Evolutionary conservation across 2,888 invertebrate species (phyloP), one percentile per base, ranked within the genome.

Genomic region (Drosophila affinis): DNA sequence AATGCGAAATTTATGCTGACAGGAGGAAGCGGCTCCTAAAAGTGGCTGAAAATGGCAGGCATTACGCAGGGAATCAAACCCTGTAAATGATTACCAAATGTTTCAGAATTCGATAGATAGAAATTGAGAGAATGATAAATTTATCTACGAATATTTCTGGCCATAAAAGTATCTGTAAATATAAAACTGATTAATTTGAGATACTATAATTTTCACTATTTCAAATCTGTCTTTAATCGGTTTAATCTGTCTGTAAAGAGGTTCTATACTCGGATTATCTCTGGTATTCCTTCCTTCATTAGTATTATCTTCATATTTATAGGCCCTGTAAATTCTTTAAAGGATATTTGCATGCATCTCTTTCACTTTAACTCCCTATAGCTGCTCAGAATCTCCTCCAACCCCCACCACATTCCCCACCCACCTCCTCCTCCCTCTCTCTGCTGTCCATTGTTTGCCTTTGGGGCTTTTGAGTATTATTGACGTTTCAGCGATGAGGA

Each of bases 381-480:
- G 39, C n/a, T 14, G 44, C 39, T 10, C 29, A 21, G 17, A 44
- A 14, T 2, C 6, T 12, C 2, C 17, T 5, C 24, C 24, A 24
- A 5, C 24, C 21, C 21, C 21, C 21, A 21, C 21, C 21, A 21
- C 21, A 21, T 21, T 27, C 27, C 27, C 27, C 27, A 7, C 27
- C 7, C 27, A 27, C 7, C 27, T 27, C 27, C 7, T 7, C 27
- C 7, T 6, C 27, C 1, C 7, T 9, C 3, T 29, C 57, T 32
- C 14, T 9, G 1, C 18, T 44, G 46, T 7, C 18, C 39, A 27
- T 29, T 58, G 49, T 73, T 75, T 72, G 57, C 72, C 17, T 27
- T 58, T 53, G 53, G 2, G 14, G 60, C 60, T 68, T 77, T 79
- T 59, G 56, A 32, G 62, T 62, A 58, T 48, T 75, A 72, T 71